A percentile compares a stretch with the other conserved stretches of the same genome.
Conservation (phyloP, 2,113 vertebrate genomes). For the Megaleporinus macrocephalus region DNA sequence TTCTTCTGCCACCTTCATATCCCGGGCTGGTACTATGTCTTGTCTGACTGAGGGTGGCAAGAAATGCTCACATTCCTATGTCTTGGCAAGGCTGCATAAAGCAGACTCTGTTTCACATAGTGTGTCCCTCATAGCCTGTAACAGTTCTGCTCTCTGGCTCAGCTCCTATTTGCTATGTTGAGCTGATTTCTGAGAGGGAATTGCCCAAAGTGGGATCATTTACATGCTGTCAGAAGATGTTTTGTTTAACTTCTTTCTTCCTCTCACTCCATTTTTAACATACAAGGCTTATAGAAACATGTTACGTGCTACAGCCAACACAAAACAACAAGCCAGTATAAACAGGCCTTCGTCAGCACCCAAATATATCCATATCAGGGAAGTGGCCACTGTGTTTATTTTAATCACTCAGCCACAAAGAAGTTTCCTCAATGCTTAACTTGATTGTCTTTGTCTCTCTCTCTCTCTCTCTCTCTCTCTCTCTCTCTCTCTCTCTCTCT, state of each 20-base stretch:
- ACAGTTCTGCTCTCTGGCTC: neutral
- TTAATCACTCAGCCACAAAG: neutral
- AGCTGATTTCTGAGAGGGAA: neutral
- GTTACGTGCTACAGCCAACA: constrained; percentile 2
- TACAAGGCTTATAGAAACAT: neutral
- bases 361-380: neutral
- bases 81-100: constrained; percentile 24
- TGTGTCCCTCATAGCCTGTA: neutral
- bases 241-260: neutral
- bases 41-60: constrained; percentile 8
- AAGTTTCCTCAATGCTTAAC: neutral
- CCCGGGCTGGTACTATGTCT: neutral
- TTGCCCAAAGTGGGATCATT: neutral
- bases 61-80: constrained; percentile 23
- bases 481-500: neutral
- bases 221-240: neutral
- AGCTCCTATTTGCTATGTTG: neutral
- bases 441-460: neutral
- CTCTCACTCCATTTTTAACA: neutral
- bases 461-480: neutral
- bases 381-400: neutral
- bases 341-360: neutral
- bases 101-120: constrained; percentile 27
- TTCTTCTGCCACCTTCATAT: constrained; percentile 3
- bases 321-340: neutral